Conservation (phyloP, 2,888 invertebrate genomes). For the Oscheius myriophilus region DNA sequence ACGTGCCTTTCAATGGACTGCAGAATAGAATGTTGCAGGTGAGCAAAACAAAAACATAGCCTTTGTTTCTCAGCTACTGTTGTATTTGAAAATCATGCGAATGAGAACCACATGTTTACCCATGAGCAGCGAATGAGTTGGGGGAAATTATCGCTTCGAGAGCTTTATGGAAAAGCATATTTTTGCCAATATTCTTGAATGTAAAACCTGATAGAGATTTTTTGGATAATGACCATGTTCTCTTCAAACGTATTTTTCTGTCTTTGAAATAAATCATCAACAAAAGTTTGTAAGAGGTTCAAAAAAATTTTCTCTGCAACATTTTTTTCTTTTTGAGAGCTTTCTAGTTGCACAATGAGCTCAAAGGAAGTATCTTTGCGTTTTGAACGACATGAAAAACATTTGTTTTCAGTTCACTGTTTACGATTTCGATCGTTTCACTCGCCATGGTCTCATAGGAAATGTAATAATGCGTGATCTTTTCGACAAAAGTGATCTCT, state of each 20-base stretch:
- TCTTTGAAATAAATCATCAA: no score
- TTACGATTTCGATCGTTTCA: slow-evolving; percentile 88
- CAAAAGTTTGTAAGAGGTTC: no score
- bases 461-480: slow-evolving; percentile 84
- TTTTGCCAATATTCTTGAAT: no score
- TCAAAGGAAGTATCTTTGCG: no score
- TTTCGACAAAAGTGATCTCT: slow-evolving; percentile 81
- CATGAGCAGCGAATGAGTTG: not conserved
- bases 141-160: not conserved
- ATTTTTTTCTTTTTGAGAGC: no score
- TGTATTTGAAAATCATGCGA: no score
- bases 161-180: not conserved
- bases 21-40: slow-evolving; percentile 78
- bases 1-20: slow-evolving; percentile 82
- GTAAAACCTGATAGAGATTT: no score
- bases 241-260: no score
- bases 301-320: no score
- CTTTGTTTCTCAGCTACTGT: not conserved
- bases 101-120: not conserved
- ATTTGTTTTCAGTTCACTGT: slow-evolving; percentile 85
- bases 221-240: no score
- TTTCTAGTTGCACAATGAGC: no score
- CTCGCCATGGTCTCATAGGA: slow-evolving; percentile 84
- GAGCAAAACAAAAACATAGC: not conserved
- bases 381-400: no score